Conservation (phyloP, 2,797 vertebrate genomes). For the Microctenopoma steveboyesi region DNA sequence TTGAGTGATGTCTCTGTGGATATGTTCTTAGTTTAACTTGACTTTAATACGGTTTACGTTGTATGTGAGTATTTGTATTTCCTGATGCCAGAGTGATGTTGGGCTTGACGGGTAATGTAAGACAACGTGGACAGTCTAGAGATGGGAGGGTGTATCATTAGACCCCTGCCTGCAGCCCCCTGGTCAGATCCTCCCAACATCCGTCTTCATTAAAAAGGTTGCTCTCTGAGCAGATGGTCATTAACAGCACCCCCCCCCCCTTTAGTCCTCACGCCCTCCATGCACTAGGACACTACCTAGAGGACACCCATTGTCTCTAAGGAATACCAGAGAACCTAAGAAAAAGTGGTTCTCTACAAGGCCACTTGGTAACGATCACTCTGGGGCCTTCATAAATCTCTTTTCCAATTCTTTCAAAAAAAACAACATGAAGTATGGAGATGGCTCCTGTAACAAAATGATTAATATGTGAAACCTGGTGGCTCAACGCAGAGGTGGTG, state of each 20-base stretch:
- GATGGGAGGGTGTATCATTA: constrained; percentile 87
- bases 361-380: constrained; percentile 72
- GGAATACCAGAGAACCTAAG: constrained; percentile 48
- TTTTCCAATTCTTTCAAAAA: constrained; percentile 57
- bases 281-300: constrained; percentile 88
- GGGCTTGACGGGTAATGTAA: constrained; percentile 32
- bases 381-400: constrained; percentile 66
- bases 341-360: constrained; percentile 45
- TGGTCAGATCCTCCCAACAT: constrained; percentile 88
- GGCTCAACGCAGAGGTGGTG: constrained; percentile 31
- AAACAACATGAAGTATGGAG: constrained; percentile 46
- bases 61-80: constrained; percentile 21
- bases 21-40: no score
- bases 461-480: constrained; percentile 53
- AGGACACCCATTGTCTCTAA: constrained; percentile 81
- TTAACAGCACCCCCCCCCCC: constrained; percentile 79
- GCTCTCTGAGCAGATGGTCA: constrained; percentile 93
- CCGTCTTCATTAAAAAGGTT: constrained; percentile 97
- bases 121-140: constrained; percentile 55
- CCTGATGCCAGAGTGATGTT: constrained; percentile 12
- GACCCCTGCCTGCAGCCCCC: constrained; percentile 85
- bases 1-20: constrained; percentile 12
- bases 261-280: constrained; percentile 74
- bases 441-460: constrained; percentile 24
- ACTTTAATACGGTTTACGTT: not conserved